Evolutionary conservation across 2,888 invertebrate species (phyloP).

Genomic region (Zaprionus obscuricornis): DNA sequence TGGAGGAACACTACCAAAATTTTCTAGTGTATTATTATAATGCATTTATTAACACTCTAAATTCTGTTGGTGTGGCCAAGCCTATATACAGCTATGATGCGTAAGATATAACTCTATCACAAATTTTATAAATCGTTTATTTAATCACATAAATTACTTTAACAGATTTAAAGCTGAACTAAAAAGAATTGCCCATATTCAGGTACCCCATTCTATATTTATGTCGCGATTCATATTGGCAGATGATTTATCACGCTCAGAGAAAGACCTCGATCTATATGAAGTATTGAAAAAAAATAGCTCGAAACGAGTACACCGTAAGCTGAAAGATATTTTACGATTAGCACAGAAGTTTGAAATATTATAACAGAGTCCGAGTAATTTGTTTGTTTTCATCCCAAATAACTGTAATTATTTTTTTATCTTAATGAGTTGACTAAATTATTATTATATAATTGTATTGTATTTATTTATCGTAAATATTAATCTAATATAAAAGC

Average conservation of each 20-base stretch:
- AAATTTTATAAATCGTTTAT: neutral
- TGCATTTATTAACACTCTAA: slow-evolving; percentile 34
- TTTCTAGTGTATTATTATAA: slow-evolving; percentile 43
- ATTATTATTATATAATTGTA: slow-evolving; percentile 10
- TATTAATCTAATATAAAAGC: neutral
- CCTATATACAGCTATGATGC: slow-evolving; percentile 25
- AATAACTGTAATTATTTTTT: slow-evolving; percentile 21
- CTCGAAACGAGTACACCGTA: slow-evolving; percentile 48
- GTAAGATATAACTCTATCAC: slow-evolving; percentile 25
- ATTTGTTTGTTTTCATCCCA: slow-evolving; percentile 25
- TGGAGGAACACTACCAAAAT: slow-evolving; percentile 50
- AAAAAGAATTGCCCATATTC: slow-evolving; percentile 51
- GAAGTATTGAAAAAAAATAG: slow-evolving; percentile 40
- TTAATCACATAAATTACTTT: neutral
- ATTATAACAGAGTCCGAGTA: slow-evolving; percentile 37
- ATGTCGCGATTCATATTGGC: slow-evolving; percentile 66
- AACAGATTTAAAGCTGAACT: slow-evolving; percentile 49
- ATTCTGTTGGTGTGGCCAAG: slow-evolving; percentile 24
- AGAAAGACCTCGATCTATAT: slow-evolving; percentile 21
- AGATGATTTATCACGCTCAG: slow-evolving; percentile 8
- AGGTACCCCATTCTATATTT: slow-evolving; percentile 65
- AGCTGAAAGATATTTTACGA: slow-evolving; percentile 46
- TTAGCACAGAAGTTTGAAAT: slow-evolving; percentile 55
- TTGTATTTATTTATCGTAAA: neutral
- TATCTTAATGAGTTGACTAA: slow-evolving; percentile 21